Evolutionary conservation across 2,113 vertebrate species (phyloP), one percentile per base, ranked within the genome.

Genomic region (Sapajus apella): DNA sequence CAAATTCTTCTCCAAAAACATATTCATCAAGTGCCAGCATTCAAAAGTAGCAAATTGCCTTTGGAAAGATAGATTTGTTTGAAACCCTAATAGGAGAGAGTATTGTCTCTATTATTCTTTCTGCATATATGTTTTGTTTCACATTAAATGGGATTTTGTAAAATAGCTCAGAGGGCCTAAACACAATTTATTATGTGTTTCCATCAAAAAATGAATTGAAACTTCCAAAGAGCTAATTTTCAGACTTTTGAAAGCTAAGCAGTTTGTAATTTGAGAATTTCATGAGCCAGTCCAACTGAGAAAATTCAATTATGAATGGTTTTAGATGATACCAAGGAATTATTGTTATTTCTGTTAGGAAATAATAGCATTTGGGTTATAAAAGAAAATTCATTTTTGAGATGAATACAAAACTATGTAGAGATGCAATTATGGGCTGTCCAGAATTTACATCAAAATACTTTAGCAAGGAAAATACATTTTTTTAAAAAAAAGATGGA

Each of bases 151-250:
- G 40, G 55, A 86, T 75, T 95, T 85, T 94, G 21, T 50, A 80
- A 95, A 94, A 95, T 76, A 75, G 58, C 81, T 90, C 72, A 10
- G 6, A 66, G 40, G 35, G 9, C 47, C 25, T 75, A 96, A 95
- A 82, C 55, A 47, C 40, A 95, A 95, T 73, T 61, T 90, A 90
- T 61, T 40, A 90, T 77, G 73, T 55, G 35, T 90, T 96, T 96
- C 86, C 32, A 55, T 82, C 20, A 90, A 55, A 96, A 96, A 93
- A 96, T 93, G 66, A 96, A 90, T 95, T 92, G 61, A 94, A 93
- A 97, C 23, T 92, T 90, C n/a, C 90, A 96, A 93, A 94, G 27
- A 76, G 61, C 66, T 96, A 89, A 94, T 96, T 92, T 96, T 55
- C 76, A 85, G 56, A 92, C 85, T 88, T 92, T 76, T 95, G 81